Percentiles rank a stretch among this genome's conserved stretches.
Evolutionary conservation across 2,797 vertebrate species (phyloP).

Genomic region (Aldrovandia affinis): DNA sequence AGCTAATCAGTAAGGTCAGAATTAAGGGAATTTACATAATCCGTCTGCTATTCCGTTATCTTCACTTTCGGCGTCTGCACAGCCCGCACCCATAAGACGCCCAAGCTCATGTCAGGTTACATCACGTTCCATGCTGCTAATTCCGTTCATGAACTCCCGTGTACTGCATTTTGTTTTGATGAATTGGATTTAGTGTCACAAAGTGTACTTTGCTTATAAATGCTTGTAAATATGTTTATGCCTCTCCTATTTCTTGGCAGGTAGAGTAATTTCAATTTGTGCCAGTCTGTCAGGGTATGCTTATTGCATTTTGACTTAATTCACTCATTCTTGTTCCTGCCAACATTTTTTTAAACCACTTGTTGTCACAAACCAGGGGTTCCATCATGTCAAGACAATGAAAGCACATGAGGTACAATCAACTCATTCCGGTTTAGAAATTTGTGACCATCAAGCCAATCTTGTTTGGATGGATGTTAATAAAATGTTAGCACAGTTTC

Average conservation of each 20-base stretch:
- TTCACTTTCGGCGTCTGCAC: conserved; percentile 49
- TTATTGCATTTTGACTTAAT: conserved; percentile 76
- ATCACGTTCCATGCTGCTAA: conserved; percentile 54
- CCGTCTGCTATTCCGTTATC: conserved; percentile 43
- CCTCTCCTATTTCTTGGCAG: conserved; percentile 49
- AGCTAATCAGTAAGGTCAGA: conserved; percentile 59
- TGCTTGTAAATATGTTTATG: conserved; percentile 41
- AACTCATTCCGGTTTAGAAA: conserved; percentile 52
- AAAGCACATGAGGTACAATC: conserved; percentile 45
- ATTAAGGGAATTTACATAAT: conserved; percentile 56
- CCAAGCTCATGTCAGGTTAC: conserved; percentile 56
- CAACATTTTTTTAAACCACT: conserved; percentile 53
- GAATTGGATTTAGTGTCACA: conserved; percentile 76
- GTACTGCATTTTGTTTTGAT: conserved; percentile 64
- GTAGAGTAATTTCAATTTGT: conserved; percentile 49
- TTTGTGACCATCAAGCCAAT: conserved; percentile 53
- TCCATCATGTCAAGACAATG: conserved; percentile 45
- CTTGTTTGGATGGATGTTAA: conserved; percentile 60
- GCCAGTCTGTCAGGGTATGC: conserved; percentile 62
- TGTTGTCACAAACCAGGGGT: conserved; percentile 44
- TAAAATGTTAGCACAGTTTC: conserved; percentile 25
- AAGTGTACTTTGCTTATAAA: conserved; percentile 52
- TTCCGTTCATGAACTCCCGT: conserved; percentile 43
- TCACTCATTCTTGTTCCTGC: conserved; percentile 69
- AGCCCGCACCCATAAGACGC: conserved; percentile 36